A percentile compares a stretch with the other conserved stretches of the same genome.
These are phyloP conservation scores for Octonoba sinensis DNA, from an alignment of 2,888 invertebrate species.

Conservation along the genomic window DNA sequence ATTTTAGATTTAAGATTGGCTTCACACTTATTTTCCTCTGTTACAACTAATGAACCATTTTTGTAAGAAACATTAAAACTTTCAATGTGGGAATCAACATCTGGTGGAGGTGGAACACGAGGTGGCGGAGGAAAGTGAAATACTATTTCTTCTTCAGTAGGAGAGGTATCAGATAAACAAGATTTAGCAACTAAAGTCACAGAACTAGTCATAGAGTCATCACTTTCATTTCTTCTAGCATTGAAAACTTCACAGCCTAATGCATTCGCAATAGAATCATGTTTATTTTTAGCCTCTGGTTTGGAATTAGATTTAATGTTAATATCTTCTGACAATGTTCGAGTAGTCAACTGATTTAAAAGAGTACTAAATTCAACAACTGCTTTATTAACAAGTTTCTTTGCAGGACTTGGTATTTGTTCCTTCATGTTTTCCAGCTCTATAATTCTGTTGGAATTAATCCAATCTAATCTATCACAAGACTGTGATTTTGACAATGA, in stretches of 20 bases:
- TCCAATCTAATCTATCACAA: slow-evolving; percentile 47
- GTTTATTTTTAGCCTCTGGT: not conserved
- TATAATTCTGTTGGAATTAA: slow-evolving; percentile 7
- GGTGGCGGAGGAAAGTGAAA: slow-evolving; percentile 63
- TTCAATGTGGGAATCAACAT: slow-evolving; percentile 29
- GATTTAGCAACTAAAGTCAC: slow-evolving; percentile 45
- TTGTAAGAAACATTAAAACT: slow-evolving; percentile 51
- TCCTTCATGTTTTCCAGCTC: slow-evolving; percentile 18
- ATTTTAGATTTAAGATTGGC: not conserved
- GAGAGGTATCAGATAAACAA: slow-evolving; percentile 20
- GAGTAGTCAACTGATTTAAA: slow-evolving; percentile 43
- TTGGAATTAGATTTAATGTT: not conserved
- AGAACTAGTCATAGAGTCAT: slow-evolving; percentile 7
- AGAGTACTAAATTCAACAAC: slow-evolving; percentile 57
- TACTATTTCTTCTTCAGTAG: slow-evolving; percentile 59
- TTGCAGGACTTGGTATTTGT: slow-evolving; percentile 5
- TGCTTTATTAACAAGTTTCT: slow-evolving; percentile 51
- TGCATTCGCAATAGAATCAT: not conserved
- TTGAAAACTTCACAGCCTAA: not conserved
- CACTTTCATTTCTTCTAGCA: not conserved
- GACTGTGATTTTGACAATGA: slow-evolving; percentile 42
- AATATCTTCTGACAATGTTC: slow-evolving; percentile 43
- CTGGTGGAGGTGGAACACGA: slow-evolving; percentile 40
- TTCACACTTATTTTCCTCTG: not conserved
- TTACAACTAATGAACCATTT: slow-evolving; percentile 43